Evolutionary conservation across 1,140 invertebrate genomes (phyloP).

Genomic region (Glomeris maerens): DNA sequence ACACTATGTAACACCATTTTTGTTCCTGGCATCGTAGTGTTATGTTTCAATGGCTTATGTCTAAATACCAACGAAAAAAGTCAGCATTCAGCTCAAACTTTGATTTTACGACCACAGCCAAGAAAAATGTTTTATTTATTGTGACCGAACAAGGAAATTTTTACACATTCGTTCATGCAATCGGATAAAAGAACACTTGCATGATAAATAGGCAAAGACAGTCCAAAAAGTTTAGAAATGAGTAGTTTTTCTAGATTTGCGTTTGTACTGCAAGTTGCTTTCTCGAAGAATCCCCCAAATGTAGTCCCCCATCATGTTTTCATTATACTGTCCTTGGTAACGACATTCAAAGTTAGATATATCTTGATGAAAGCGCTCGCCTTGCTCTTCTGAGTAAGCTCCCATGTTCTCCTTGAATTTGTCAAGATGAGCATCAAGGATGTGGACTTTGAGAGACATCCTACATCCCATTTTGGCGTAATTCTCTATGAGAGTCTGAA

Average conservation of each 20-base stretch:
- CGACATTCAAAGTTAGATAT: slow-evolving; percentile 14
- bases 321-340: slow-evolving; percentile 13
- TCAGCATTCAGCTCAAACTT: slow-evolving; percentile 11
- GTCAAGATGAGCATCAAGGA: slow-evolving; percentile 15
- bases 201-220: slow-evolving; percentile 8
- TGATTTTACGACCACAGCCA: not conserved
- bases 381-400: slow-evolving; percentile 15
- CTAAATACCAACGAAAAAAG: slow-evolving; percentile 4
- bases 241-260: slow-evolving; percentile 15
- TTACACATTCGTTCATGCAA: slow-evolving; percentile 2
- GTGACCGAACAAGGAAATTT: slow-evolving; percentile 9
- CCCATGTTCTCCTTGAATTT: slow-evolving; percentile 18
- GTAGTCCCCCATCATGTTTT: slow-evolving; percentile 18
- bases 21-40: slow-evolving; percentile 11
- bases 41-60: slow-evolving; percentile 12
- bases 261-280: slow-evolving; percentile 15
- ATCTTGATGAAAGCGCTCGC: slow-evolving; percentile 17
- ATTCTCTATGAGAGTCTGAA: slow-evolving; percentile 13
- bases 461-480: slow-evolving; percentile 17
- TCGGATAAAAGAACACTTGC: slow-evolving; percentile 7
- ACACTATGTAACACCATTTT: no score
- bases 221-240: slow-evolving; percentile 6
- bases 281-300: slow-evolving; percentile 16
- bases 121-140: slow-evolving; percentile 5
- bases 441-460: slow-evolving; percentile 18